phyloP scores from a whole-genome alignment of 2,888 invertebrate species.

The Nineta flava region DNA sequence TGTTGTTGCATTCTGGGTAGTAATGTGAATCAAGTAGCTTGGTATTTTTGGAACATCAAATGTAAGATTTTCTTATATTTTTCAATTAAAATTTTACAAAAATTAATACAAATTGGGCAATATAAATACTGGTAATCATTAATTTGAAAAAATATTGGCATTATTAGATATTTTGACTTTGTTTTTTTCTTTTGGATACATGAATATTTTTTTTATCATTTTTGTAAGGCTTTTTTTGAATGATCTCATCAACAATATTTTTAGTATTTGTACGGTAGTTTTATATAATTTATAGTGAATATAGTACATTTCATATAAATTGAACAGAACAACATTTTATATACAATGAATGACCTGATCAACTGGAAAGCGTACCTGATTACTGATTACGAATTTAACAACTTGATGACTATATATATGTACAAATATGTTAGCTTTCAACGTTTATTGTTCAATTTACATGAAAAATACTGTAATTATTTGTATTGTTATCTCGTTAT shows the following conservation, averaged over 20 bases:
- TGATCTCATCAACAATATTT: background rate
- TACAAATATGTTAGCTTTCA: no score
- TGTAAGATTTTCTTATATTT: background rate
- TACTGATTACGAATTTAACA: no score
- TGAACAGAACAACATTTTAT: no score
- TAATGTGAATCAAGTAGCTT: no score
- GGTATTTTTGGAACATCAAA: background rate
- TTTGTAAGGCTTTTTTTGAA: background rate
- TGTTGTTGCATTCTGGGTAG: no score
- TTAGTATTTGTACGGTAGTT: background rate
- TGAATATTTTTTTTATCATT: background rate
- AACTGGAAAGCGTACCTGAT: no score
- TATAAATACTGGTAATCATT: background rate
- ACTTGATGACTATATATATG: no score
- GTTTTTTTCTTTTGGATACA: background rate
- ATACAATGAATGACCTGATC: no score
- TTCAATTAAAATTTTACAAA: background rate
- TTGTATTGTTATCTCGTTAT: no score
- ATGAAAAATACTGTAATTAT: no score
- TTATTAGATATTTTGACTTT: background rate
- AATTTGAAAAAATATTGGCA: background rate
- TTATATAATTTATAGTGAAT: background rate
- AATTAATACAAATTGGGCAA: background rate
- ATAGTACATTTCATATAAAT: no score
- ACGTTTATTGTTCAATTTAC: no score